These are phyloP conservation scores for Burhinus oedicnemus DNA, from an alignment of 2,113 vertebrate genomes.

Conservation along the genomic window DNA sequence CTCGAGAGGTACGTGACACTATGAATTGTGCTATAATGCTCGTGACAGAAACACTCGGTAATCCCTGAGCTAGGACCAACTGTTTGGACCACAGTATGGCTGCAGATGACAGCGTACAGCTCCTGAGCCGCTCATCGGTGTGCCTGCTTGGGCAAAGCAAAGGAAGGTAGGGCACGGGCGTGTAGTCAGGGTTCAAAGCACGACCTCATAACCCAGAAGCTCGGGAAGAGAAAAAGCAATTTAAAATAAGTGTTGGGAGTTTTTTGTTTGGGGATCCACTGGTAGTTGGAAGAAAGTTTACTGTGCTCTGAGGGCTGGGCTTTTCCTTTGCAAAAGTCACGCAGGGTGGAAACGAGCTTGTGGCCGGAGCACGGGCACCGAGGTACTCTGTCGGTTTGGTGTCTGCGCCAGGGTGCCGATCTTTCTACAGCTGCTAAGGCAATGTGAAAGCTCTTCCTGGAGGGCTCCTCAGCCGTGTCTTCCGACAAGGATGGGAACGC, in stretches of 20 bases:
- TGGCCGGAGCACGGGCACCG: background rate
- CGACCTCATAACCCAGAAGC: too few relatives aligned
- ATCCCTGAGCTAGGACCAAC: too few relatives aligned
- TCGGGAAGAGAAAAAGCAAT: background rate
- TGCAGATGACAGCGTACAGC: accelerated
- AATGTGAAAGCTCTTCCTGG: background rate
- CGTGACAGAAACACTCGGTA: accelerated
- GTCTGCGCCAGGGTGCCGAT: background rate
- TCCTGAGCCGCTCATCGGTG: accelerated
- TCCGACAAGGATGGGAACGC: background rate
- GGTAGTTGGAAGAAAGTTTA: background rate
- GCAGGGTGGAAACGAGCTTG: background rate
- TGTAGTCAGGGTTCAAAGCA: background rate
- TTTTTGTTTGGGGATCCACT: background rate
- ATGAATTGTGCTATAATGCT: accelerated
- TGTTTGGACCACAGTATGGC: accelerated
- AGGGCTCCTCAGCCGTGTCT: background rate
- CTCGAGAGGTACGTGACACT: accelerated
- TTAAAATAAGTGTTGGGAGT: background rate
- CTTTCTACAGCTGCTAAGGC: background rate
- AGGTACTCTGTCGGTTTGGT: background rate
- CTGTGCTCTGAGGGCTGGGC: background rate
- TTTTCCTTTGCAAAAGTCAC: background rate
- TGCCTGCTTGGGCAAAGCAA: background rate
- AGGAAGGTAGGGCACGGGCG: accelerated